These are phyloP conservation scores for Gryllus longicercus DNA, from an alignment of 2,888 invertebrate species.

Conservation along the genomic window DNA sequence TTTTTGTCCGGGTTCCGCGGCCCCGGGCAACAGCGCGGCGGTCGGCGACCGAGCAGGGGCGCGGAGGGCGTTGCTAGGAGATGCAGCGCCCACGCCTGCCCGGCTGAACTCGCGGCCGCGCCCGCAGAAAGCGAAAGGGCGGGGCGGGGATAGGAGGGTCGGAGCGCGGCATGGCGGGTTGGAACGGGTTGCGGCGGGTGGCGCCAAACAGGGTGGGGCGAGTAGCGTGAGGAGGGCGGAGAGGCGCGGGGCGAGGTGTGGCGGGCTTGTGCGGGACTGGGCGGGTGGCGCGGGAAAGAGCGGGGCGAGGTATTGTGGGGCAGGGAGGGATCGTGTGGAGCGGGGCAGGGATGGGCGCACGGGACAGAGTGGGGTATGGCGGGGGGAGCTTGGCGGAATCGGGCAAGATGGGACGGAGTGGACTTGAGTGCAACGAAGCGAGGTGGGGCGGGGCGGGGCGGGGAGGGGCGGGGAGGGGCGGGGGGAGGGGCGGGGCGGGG, in stretches of 20 bases:
- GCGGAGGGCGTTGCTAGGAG: too few species aligned
- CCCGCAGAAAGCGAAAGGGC: too few species aligned
- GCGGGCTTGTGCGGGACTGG: background rate
- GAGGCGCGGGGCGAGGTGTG: background rate
- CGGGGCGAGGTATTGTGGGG: background rate
- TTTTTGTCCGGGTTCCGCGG: too few species aligned
- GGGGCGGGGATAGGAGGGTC: background rate
- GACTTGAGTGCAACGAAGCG: background rate
- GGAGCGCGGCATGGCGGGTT: background rate
- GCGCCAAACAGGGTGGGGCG: background rate
- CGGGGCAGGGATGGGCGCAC: background rate
- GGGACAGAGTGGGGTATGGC: background rate
- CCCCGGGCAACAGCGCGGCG: too few species aligned
- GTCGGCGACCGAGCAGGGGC: too few species aligned
- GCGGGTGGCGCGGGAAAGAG: background rate
- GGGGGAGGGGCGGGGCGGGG: too few species aligned
- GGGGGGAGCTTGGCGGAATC: background rate
- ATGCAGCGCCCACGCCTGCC: too few species aligned
- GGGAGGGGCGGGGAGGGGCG: too few species aligned
- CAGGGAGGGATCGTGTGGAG: background rate
- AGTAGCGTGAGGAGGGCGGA: background rate
- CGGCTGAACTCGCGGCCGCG: too few species aligned
- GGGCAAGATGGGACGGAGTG: background rate
- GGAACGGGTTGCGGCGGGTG: background rate
- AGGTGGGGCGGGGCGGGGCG: background rate